These are phyloP conservation scores for Phaethon lepturus DNA, from an alignment of 2,113 vertebrate genomes.

Conservation along the genomic window DNA sequence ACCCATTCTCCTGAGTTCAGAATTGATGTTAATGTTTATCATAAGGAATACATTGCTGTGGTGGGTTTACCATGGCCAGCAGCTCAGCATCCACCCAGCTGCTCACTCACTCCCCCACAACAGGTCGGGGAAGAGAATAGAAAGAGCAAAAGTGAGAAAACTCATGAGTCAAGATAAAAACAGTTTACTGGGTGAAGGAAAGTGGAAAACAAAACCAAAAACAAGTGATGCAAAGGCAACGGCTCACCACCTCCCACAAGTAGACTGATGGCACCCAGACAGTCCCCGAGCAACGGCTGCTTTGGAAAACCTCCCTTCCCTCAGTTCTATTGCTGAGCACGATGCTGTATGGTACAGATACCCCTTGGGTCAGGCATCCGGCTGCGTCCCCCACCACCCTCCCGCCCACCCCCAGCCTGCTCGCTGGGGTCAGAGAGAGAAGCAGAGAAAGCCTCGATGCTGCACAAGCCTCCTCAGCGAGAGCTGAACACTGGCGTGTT, in stretches of 20 bases:
- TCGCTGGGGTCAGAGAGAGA: neutral
- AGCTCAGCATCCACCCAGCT: neutral
- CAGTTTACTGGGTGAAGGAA: neutral
- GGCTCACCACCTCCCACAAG: neutral
- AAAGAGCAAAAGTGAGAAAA: neutral
- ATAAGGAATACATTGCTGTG: neutral
- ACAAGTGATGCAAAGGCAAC: neutral
- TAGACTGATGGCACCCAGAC: rapidly evolving
- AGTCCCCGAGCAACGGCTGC: neutral
- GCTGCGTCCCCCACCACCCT: rapidly evolving
- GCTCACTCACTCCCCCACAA: neutral
- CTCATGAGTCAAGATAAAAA: neutral
- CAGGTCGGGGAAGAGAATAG: neutral
- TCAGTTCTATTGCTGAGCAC: neutral
- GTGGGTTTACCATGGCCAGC: neutral
- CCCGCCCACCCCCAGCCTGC: neutral
- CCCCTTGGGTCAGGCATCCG: neutral
- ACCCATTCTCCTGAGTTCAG: neutral
- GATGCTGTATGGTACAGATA: rapidly evolving
- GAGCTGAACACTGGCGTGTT: neutral
- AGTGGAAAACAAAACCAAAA: neutral
- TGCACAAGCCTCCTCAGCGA: neutral
- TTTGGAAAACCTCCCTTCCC: neutral
- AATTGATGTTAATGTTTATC: neutral
- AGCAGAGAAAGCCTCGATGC: neutral